A percentile compares a stretch with the other conserved stretches of the same genome.
phyloP scores from a whole-genome alignment of 1,140 invertebrate genomes.

The Nasonia giraulti region DNA sequence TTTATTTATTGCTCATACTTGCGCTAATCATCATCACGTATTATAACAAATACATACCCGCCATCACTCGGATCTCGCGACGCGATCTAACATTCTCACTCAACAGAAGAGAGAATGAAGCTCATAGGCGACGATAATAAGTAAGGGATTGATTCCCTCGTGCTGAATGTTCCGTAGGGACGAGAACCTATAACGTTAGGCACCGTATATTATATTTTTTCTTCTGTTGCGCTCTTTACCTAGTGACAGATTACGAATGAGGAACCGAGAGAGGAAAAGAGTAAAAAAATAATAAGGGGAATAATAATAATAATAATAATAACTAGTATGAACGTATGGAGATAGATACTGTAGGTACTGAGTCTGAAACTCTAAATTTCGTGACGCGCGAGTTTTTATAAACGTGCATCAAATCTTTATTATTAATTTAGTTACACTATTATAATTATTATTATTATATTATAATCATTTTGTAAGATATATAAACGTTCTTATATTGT shows the following conservation, averaged over 20 bases:
- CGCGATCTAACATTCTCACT: conserved; percentile 22
- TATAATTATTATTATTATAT: conserved; percentile 47
- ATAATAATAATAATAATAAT: conserved; percentile 46
- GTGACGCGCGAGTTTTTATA: conserved; percentile 26
- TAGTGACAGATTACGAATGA: conserved; percentile 49
- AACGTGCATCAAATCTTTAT: conserved; percentile 10
- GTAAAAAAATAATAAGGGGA: conserved; percentile 49
- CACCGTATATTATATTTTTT: conserved; percentile 47
- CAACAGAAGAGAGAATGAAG: conserved; percentile 36
- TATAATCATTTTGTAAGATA: conserved; percentile 53
- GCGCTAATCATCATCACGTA: conserved; percentile 50
- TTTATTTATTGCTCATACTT: conserved; percentile 52
- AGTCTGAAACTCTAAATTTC: conserved; percentile 39
- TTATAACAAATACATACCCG: conserved; percentile 43
- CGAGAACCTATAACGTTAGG: conserved; percentile 45
- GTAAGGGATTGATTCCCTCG: conserved; percentile 56
- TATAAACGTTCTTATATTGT: conserved; percentile 52
- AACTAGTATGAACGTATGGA: conserved; percentile 64
- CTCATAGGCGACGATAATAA: conserved; percentile 33
- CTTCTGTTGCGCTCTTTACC: conserved; percentile 46
- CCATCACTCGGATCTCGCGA: conserved; percentile 47
- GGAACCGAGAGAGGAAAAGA: conserved; percentile 36
- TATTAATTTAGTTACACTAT: conserved; percentile 44
- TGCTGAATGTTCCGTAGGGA: conserved; percentile 58
- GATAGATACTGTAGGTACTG: conserved; percentile 32